A percentile compares a stretch with the other conserved stretches of the same genome.
Evolutionary conservation across 2,113 vertebrate species (phyloP).

Genomic region (Oceanites oceanicus): DNA sequence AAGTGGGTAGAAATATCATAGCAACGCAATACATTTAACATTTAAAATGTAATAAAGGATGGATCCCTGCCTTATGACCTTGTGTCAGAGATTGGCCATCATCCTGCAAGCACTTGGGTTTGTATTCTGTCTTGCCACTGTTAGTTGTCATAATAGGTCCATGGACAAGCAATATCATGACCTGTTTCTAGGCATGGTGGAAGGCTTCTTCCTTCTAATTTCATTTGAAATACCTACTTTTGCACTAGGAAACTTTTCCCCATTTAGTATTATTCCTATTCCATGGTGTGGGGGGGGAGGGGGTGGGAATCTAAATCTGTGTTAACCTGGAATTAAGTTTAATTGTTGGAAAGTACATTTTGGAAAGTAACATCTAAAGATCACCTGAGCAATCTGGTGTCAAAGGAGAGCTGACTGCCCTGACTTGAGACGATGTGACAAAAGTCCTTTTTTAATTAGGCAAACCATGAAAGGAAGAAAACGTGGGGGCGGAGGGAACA

Average conservation of each 20-base stretch:
- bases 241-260: background rate
- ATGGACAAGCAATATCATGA: background rate
- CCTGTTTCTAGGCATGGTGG: background rate
- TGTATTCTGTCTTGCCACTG: background rate
- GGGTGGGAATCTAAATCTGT: background rate
- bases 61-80: background rate
- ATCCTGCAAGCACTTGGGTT: background rate
- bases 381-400: background rate
- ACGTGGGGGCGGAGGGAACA: rapidly evolving
- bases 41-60: background rate
- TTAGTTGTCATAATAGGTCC: background rate
- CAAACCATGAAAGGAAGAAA: background rate
- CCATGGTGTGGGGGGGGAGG: too few species aligned
- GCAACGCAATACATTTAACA: background rate
- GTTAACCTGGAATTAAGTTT: background rate
- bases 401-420: background rate
- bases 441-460: background rate
- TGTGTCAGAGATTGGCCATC: background rate
- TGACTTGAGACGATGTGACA: background rate
- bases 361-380: background rate
- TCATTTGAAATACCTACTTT: background rate
- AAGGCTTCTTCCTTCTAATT: background rate
- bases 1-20: background rate
- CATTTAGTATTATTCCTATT: background rate
- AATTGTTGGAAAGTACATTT: background rate